These are phyloP conservation scores for Columbina picui DNA, from an alignment of 2,113 vertebrate genomes.

Conservation along the genomic window DNA sequence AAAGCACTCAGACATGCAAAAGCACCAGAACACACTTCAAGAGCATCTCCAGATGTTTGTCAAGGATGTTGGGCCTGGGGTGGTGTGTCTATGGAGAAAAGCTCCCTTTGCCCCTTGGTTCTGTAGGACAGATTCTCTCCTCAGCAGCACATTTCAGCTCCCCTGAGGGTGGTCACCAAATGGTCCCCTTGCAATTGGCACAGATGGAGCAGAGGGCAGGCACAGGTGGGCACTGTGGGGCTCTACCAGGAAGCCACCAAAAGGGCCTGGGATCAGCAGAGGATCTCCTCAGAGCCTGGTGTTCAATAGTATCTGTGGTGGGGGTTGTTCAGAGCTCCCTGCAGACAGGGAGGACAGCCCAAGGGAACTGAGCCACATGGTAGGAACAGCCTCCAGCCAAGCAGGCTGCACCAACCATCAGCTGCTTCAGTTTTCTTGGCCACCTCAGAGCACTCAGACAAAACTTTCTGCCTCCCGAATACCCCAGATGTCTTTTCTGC, in stretches of 20 bases:
- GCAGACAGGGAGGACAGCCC: not conserved
- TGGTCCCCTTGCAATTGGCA: fast-evolving
- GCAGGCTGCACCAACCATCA: not conserved
- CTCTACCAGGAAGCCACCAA: not conserved
- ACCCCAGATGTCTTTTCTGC: not conserved
- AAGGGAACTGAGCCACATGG: no score
- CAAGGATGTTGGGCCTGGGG: not conserved
- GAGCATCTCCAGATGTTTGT: not conserved
- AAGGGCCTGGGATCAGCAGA: not conserved
- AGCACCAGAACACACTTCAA: not conserved
- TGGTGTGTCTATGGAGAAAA: not conserved
- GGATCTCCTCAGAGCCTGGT: not conserved
- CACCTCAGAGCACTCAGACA: not conserved
- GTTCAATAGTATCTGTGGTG: fast-evolving
- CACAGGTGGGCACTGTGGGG: fast-evolving
- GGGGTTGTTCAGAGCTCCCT: not conserved
- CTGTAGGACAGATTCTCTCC: not conserved
- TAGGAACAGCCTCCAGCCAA: not conserved
- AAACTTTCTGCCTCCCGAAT: not conserved
- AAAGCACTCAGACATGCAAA: not conserved
- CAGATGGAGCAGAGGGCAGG: not conserved
- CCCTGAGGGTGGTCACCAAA: no score
- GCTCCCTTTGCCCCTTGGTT: not conserved
- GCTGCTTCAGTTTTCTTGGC: fast-evolving
- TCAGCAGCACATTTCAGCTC: not conserved